These are phyloP conservation scores for Anguilla rostrata DNA, from an alignment of 2,113 vertebrate species.

Conservation along the genomic window DNA sequence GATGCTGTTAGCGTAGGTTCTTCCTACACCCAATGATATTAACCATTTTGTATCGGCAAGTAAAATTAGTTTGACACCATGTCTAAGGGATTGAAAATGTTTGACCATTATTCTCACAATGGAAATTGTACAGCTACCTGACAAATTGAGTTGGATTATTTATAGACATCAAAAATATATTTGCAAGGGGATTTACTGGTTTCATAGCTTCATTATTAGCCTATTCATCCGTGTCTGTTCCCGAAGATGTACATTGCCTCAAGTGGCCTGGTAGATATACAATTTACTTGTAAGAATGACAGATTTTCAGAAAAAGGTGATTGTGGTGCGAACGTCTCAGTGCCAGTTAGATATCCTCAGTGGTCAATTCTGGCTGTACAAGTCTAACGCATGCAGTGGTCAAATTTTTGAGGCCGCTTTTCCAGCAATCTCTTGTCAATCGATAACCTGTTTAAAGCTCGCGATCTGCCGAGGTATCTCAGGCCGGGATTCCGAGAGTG, in stretches of 20 bases:
- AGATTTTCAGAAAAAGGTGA: neutral
- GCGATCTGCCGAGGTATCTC: neutral
- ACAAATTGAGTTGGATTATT: neutral
- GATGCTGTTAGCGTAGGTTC: neutral
- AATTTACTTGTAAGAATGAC: neutral
- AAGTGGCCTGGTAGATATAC: neutral
- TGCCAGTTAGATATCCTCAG: neutral
- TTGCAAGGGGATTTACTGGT: neutral
- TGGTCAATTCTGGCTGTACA: neutral
- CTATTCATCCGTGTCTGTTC: neutral
- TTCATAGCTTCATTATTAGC: neutral
- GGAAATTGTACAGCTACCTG: neutral
- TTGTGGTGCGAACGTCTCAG: neutral
- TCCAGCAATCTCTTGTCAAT: neutral
- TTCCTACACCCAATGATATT: neutral
- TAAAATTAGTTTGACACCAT: neutral
- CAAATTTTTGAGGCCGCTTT: neutral
- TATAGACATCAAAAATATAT: neutral
- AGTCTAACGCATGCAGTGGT: neutral
- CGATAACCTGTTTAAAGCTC: constrained; percentile 1
- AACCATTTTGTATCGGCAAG: neutral
- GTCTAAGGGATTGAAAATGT: neutral
- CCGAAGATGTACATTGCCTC: neutral
- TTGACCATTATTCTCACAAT: neutral
- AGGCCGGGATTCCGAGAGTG: neutral